A percentile compares a stretch with the other conserved stretches of the same genome.
Evolutionary conservation across 2,797 vertebrate species (phyloP).

Genomic region (Cossypha niveicapilla): DNA sequence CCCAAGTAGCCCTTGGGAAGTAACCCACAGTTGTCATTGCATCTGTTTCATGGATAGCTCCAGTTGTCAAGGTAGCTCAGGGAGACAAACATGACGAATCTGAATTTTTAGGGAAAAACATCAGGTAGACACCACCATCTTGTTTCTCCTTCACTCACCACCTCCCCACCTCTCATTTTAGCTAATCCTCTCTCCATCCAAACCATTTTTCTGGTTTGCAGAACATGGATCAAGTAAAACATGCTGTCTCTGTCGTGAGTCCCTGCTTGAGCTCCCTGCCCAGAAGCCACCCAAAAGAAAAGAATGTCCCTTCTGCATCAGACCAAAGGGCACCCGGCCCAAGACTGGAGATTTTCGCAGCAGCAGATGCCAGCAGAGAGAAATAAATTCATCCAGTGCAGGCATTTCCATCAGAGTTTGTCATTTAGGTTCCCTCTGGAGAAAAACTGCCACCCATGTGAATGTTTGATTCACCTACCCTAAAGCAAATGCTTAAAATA

Average conservation of each 20-base stretch:
- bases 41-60: background rate
- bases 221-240: background rate
- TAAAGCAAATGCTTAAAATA: conserved; percentile 28
- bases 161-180: background rate
- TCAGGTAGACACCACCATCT: background rate
- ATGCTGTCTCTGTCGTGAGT: background rate
- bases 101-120: background rate
- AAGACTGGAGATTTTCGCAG: background rate
- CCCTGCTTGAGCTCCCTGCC: background rate
- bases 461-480: background rate
- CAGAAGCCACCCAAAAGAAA: background rate
- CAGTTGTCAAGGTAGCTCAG: background rate
- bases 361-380: background rate
- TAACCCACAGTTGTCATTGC: background rate
- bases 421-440: background rate
- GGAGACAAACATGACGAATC: background rate
- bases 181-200: background rate
- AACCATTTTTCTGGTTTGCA: background rate
- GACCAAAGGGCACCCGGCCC: background rate
- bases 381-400: background rate
- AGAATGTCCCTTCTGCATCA: background rate
- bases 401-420: background rate
- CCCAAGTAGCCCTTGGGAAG: background rate
- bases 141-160: background rate
- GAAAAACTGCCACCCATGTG: background rate